These are phyloP conservation scores for Penaeus indicus DNA, from an alignment of 1,140 invertebrate species.

Conservation along the genomic window DNA sequence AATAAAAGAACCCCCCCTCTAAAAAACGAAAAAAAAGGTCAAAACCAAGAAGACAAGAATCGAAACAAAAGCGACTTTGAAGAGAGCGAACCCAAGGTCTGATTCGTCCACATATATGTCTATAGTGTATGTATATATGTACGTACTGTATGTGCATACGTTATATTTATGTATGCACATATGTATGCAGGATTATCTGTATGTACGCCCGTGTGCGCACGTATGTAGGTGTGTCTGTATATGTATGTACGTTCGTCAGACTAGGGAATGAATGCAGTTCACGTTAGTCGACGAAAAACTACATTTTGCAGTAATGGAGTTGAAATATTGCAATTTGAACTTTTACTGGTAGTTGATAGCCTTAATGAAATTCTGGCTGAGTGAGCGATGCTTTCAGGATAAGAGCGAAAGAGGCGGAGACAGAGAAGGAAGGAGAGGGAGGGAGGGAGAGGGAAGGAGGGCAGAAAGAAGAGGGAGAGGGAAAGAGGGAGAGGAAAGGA, in stretches of 20 bases:
- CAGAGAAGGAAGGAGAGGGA: neutral
- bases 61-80: no score
- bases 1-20: no score
- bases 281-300: conserved; percentile 50
- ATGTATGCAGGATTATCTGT: no score
- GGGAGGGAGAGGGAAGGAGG: neutral
- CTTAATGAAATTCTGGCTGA: conserved; percentile 56
- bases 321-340: conserved; percentile 62
- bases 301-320: conserved; percentile 61
- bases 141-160: no score
- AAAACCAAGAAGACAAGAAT: no score
- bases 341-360: conserved; percentile 59
- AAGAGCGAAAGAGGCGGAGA: neutral
- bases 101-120: no score
- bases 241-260: conserved; percentile 32
- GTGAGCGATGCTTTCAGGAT: conserved; percentile 44
- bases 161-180: no score
- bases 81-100: no score
- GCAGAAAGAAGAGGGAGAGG: neutral
- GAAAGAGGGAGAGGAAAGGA: neutral
- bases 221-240: no score
- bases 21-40: no score
- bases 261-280: conserved; percentile 50
- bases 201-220: no score
- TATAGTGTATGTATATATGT: no score